These are phyloP conservation scores for Myiotriccus ornatus DNA, from an alignment of 2,797 vertebrate genomes.

Conservation along the genomic window DNA sequence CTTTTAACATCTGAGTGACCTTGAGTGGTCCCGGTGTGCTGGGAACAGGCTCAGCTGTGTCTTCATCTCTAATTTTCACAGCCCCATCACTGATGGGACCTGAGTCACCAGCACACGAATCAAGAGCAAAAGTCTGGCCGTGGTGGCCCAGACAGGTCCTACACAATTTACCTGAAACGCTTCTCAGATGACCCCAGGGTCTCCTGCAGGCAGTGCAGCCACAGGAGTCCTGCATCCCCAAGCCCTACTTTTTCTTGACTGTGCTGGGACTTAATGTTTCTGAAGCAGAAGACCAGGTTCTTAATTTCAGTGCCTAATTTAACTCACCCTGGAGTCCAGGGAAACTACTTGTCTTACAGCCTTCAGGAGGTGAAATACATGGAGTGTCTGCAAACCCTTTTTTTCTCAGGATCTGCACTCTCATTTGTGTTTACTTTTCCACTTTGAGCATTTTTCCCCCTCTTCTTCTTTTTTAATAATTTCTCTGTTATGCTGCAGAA, in stretches of 20 bases:
- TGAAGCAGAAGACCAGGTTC: background rate
- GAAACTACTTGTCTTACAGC: accelerated
- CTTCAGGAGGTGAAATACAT: background rate
- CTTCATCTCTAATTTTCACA: background rate
- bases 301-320: background rate
- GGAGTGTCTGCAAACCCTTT: background rate
- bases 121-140: background rate
- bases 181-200: background rate
- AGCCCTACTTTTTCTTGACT: background rate
- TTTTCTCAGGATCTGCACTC: background rate
- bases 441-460: background rate
- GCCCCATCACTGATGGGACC: background rate
- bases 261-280: background rate
- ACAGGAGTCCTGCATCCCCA: background rate
- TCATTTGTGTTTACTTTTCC: background rate
- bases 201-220: background rate
- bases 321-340: background rate
- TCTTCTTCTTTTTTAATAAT: background rate
- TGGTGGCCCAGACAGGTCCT: accelerated
- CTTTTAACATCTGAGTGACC: background rate
- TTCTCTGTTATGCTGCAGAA: background rate
- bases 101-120: background rate
- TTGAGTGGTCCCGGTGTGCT: background rate
- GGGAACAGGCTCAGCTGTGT: background rate
- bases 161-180: accelerated